Base-by-base conservation (phyloP, 1,140 invertebrate genomes). In the Drosophila insularis region DNA sequence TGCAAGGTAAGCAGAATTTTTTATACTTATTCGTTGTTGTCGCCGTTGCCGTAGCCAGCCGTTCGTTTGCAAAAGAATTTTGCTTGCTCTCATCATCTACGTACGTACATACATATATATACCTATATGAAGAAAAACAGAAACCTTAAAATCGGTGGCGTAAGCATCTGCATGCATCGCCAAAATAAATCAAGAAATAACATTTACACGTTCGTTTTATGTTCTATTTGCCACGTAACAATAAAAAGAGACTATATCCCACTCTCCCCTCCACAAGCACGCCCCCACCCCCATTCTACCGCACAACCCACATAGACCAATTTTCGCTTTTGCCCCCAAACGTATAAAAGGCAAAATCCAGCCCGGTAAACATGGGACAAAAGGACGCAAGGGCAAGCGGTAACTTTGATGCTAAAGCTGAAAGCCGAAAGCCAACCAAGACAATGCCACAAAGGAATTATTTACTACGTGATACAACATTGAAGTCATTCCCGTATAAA, bases 121-220 rank as follows among this genome's bases (percentile, higher is more conserved):
- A 65, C 60, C 54, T 60, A 66, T 59, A 60, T 63, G 37, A 59
- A 14, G 17, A 23, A 27, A n/a, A 35, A 21, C 21, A 46, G 72
- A 69, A 32, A 62, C 75, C 69, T 89, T 80, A 71, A 87, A 87
- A 89, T 87, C 73, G 79, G 84, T 73, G 72, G 67, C 69, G 79
- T 82, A 87, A 87, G 84, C 84, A 87, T 89, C 84, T 89, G 85
- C 84, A 89, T 89, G 84, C 80, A 84, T 77, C 80, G 81, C 84
- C 81, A 81, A 89, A 89, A 89, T 89, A 89, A 89, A 89, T 89
- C 84, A 89, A 89, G 84, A 89, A 89, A 89, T 89, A 89, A 89
- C 84, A 89, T 89, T 89, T 89, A 89, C 84, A 89, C 84, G 84
- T 89, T 89, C 84, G 77, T 78, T 89, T 89, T 89, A 89, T 89